phyloP scores from a whole-genome alignment of 2,888 invertebrate species.

The Clusia tigrina region DNA sequence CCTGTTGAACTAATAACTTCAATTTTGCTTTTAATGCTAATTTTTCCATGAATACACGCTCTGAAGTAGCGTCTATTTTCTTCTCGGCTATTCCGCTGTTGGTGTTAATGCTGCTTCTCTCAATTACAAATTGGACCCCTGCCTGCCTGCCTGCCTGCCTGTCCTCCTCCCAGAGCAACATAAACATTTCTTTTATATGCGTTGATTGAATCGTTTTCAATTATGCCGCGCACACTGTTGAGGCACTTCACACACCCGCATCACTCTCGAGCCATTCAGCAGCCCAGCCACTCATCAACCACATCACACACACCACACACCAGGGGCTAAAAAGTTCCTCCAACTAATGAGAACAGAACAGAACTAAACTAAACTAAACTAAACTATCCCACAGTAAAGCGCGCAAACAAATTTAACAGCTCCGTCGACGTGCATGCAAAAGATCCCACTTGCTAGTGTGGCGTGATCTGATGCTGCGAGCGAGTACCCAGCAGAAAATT shows the following conservation, averaged over 20 bases:
- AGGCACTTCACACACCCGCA: constrained; percentile 1
- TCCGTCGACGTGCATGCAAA: neutral
- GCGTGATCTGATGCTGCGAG: too few species aligned
- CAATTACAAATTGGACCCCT: constrained; percentile 11
- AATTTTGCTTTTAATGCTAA: neutral
- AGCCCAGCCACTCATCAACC: neutral
- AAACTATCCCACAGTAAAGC: neutral
- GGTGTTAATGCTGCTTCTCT: neutral
- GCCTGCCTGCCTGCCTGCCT: constrained; percentile 12
- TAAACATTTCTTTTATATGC: constrained; percentile 25
- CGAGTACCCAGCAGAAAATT: too few species aligned
- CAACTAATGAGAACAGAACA: too few species aligned
- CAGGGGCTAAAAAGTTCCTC: too few species aligned
- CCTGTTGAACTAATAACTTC: too few species aligned
- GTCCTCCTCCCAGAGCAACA: constrained; percentile 9
- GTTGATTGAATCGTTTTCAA: constrained; percentile 31
- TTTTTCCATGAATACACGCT: neutral
- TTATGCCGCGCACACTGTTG: neutral
- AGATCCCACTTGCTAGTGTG: neutral
- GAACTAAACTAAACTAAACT: too few species aligned
- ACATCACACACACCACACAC: neutral
- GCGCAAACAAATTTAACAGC: neutral
- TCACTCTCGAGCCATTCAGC: neutral
- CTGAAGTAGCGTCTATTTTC: neutral
- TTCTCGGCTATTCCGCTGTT: too few species aligned